Conservation (phyloP, 2,113 vertebrate genomes). For the Orthonyx spaldingii region DNA sequence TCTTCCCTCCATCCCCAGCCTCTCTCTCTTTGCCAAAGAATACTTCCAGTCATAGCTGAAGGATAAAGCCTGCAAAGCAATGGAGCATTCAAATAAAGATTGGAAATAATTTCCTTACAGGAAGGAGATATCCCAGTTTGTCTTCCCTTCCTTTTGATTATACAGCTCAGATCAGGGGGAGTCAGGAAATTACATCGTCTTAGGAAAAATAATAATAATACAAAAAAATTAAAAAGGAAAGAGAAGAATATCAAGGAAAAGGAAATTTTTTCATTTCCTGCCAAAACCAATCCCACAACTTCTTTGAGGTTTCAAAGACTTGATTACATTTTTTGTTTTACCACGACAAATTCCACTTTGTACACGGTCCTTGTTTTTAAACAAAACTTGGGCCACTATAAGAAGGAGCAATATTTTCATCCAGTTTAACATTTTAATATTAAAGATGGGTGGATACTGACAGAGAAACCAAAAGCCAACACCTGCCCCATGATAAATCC, state of each 20-base stretch:
- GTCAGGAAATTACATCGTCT: conserved; percentile 14
- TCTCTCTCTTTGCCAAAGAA: background rate
- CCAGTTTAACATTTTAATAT: background rate
- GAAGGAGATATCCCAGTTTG: conserved; percentile 2
- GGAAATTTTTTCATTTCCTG: conserved; percentile 42
- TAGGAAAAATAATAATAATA: background rate
- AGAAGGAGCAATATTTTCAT: background rate
- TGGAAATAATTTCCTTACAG: background rate
- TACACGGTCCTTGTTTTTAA: background rate
- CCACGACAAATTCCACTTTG: background rate
- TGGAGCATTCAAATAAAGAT: background rate
- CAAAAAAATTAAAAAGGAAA: background rate
- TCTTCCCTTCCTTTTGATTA: conserved; percentile 22
- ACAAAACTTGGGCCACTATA: background rate
- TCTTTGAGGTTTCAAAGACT: background rate
- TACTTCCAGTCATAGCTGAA: background rate
- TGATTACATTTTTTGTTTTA: background rate
- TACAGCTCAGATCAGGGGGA: background rate
- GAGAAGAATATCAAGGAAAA: background rate
- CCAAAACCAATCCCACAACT: background rate
- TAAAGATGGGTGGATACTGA: background rate
- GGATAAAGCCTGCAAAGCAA: background rate
- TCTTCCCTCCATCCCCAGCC: background rate
- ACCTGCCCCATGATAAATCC: background rate
- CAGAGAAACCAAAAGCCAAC: background rate